Evolutionary conservation across 2,888 invertebrate genomes (phyloP), one percentile per base, ranked within the genome.

Genomic region (Epirrhoe alternata): DNA sequence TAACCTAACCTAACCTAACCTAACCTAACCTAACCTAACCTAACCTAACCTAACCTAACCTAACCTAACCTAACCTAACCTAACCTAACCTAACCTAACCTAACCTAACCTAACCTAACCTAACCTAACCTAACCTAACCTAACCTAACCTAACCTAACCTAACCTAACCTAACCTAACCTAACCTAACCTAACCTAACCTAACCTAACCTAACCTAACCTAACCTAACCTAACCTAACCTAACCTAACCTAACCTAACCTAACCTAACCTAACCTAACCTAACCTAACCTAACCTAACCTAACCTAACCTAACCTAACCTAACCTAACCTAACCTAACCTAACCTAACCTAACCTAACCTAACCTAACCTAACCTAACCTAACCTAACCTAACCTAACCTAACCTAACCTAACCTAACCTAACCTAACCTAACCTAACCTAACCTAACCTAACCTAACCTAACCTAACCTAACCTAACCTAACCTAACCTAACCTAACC

Each of bases 121-220:
- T 35, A 52, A 52, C 53, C 59, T 54, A 64, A 54, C 59, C 59
- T 54, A 58, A 54, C 58, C 58, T 64, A 59, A 58, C 64, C 58
- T 64, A 59, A 64, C 64, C 73, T 73, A 69, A 69, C 71, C 71
- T 73, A 73, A 73, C 71, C 71, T 70, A 71, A 73, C 69, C 71
- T 73, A 73, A 73, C 71, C 73, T 71, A 71, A 73, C 73, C 73
- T 73, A 73, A 71, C 71, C 73, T 73, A 71, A 66, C 71, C 69
- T 64, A 65, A 64, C 71, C 69, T 64, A 71, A 67, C 71, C 74
- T 69, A 71, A 71, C 71, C 74, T 60, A 64, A 64, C 64, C 64
- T 59, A 64, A 66, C 61, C 64, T 60, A 60, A 61, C 57, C 66
- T 57, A 69, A 68, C 60, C 71, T 74, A 60, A 63, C 63, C 59